phyloP scores from a whole-genome alignment of 2,113 vertebrate genomes.

The Grammomys surdaster region DNA sequence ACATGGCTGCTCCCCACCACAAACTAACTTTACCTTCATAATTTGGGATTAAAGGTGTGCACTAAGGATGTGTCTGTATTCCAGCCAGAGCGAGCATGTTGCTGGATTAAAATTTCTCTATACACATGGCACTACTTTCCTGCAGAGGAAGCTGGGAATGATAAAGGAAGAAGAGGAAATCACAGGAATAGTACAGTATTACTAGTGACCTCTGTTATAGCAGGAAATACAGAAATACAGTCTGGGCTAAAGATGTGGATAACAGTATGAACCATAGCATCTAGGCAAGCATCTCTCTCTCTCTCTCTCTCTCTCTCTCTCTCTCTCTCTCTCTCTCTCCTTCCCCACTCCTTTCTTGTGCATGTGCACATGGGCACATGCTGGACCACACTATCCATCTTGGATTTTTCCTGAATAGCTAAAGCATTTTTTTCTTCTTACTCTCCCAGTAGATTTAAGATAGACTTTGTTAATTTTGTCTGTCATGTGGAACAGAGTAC shows the following conservation, averaged over 20 bases:
- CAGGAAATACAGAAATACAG: background rate
- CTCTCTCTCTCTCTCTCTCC: background rate
- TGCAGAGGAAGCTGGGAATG: background rate
- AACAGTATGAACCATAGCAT: background rate
- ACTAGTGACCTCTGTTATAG: background rate
- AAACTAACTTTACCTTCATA: no score
- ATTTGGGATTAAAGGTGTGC: no score
- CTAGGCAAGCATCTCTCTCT: background rate
- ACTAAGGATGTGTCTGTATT: no score
- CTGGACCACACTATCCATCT: background rate
- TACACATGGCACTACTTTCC: background rate
- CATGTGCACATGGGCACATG: background rate
- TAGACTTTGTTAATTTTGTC: constrained; percentile 17
- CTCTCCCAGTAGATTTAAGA: background rate
- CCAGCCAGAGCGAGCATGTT: no score
- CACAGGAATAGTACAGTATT: no score
- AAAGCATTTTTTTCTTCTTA: background rate
- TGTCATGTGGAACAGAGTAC: background rate
- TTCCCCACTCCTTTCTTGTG: background rate
- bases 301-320: background rate
- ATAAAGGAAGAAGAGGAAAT: background rate
- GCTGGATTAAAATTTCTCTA: no score
- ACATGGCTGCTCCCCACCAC: no score
- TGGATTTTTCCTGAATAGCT: background rate
- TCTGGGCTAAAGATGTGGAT: background rate